Base-by-base conservation (phyloP, 2,888 invertebrate species). In the Synergus gifuensis region DNA sequence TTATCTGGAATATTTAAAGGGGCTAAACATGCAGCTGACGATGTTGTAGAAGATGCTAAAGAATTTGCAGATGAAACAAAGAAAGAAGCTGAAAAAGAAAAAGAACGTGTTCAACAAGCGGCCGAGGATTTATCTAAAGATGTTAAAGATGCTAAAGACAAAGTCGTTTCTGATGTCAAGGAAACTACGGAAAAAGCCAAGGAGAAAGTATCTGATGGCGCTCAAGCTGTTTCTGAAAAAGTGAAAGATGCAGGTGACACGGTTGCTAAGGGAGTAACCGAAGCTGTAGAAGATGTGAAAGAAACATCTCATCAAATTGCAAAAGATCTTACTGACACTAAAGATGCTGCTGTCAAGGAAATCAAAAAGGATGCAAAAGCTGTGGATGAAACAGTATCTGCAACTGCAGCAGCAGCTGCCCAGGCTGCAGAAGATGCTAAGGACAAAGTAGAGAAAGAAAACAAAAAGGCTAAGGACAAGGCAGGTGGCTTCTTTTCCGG, bases 361-460 rank as follows among this genome's bases (percentile, higher is more conserved):
- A 92, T 93, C 8, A 82, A 82, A 40, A 69, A 78, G 9, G 82
- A 67, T 12, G 76, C 73, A 2, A 83, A 89, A 92, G 93, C 79
- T 93, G 93, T 82, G 93, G 93, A 87, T 92, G 93, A 87, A 58
- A 12, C 73, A 62, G 44, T 66, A 28, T 46, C 40, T 22, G 12
- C 28, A 36, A 28, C 22, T 60, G 36, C 16, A 3, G 44, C 76
- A 63, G 14, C 46, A 36, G 40, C 36, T 49, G 63, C 44, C 4
- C 44, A 79, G 18, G 79, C 82, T 14, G 60, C 82, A 7, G 67
- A 82, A 12, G 77, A 78, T 4, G 83, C 81, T 3, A 80, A 84
- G 18, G 85, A 86, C 7, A 83, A 84, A 58, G 79, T 78, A 1
- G 81, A 64, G 0, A 83, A 86, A 14, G 79, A 81, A n/a, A 84